phyloP scores from a whole-genome alignment of 1,140 invertebrate genomes.

The Panagrolaimus sp. region DNA sequence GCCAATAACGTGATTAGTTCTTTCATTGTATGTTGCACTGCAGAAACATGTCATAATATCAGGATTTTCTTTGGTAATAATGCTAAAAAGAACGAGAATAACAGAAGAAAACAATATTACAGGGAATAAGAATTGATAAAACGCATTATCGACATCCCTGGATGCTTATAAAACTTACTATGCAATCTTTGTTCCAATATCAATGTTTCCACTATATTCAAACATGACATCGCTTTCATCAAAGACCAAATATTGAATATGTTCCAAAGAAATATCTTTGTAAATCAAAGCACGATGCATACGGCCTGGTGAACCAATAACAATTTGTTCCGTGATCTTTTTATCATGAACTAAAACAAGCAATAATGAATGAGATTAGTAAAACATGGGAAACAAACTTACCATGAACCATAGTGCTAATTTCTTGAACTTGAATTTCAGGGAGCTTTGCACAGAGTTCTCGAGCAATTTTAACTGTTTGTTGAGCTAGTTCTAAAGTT shows the following conservation, averaged over 20 bases:
- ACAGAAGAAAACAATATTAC: no score
- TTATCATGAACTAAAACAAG: background rate
- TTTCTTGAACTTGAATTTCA: constrained; percentile 82
- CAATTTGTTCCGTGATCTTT: constrained; percentile 72
- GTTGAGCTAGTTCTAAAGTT: constrained; percentile 92
- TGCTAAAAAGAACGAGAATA: constrained; percentile 20
- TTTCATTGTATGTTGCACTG: constrained; percentile 86
- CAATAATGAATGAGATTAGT: constrained; percentile 5
- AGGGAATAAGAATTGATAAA: no score
- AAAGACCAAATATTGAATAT: constrained; percentile 86
- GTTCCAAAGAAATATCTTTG: constrained; percentile 82
- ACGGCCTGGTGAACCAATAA: constrained; percentile 67
- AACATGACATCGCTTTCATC: constrained; percentile 99
- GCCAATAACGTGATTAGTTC: background rate
- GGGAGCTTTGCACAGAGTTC: constrained; percentile 86
- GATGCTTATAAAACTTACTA: constrained; percentile 88
- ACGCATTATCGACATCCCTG: no score
- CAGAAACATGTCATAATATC: constrained; percentile 95
- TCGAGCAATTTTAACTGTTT: constrained; percentile 85
- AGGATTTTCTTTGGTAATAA: constrained; percentile 55
- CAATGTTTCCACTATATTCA: constrained; percentile 64
- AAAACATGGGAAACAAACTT: background rate
- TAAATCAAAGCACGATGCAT: constrained; percentile 44
- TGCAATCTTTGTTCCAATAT: constrained; percentile 79
- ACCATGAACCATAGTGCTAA: background rate